phyloP scores from a whole-genome alignment of 2,888 invertebrate species.

The Dilophus febrilis region DNA sequence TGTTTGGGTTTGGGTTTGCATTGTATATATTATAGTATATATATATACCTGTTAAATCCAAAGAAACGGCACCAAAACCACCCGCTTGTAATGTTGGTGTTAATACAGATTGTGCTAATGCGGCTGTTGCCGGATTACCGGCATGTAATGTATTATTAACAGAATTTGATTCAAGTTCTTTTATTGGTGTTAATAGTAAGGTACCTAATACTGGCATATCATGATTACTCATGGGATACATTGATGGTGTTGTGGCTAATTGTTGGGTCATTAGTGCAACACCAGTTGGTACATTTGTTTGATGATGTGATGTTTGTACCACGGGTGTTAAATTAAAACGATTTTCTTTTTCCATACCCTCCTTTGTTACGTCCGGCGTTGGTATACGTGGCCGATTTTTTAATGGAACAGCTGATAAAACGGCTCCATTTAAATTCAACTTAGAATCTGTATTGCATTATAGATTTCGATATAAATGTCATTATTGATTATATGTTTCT shows the following conservation, averaged over 20 bases:
- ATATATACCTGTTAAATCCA: slow-evolving; percentile 1
- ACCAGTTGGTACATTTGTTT: slow-evolving; percentile 31
- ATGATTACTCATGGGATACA: slow-evolving; percentile 30
- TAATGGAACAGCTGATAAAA: slow-evolving; percentile 30
- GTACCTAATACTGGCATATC: slow-evolving; percentile 61
- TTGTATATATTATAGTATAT: not conserved
- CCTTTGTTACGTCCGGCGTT: slow-evolving; percentile 74
- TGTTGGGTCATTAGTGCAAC: slow-evolving; percentile 53
- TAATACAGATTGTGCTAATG: slow-evolving; percentile 61
- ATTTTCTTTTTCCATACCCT: slow-evolving; percentile 54
- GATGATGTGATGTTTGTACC: not conserved
- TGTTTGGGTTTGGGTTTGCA: too few species aligned
- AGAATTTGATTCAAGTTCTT: slow-evolving; percentile 62
- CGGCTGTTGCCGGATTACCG: slow-evolving; percentile 55
- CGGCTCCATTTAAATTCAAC: slow-evolving; percentile 42
- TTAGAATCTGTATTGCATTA: slow-evolving; percentile 37
- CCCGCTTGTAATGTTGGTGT: slow-evolving; percentile 25
- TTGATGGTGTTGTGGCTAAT: slow-evolving; percentile 32
- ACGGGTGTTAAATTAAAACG: slow-evolving; percentile 31
- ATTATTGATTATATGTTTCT: not conserved
- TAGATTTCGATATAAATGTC: too few species aligned
- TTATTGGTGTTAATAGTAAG: slow-evolving; percentile 63
- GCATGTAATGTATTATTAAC: slow-evolving; percentile 57
- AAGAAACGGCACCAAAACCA: slow-evolving; percentile 12
- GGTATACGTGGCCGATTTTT: slow-evolving; percentile 76